A percentile compares a stretch with the other conserved stretches of the same genome.
Conservation (phyloP, 2,113 vertebrate species). For the Bettongia penicillata region DNA sequence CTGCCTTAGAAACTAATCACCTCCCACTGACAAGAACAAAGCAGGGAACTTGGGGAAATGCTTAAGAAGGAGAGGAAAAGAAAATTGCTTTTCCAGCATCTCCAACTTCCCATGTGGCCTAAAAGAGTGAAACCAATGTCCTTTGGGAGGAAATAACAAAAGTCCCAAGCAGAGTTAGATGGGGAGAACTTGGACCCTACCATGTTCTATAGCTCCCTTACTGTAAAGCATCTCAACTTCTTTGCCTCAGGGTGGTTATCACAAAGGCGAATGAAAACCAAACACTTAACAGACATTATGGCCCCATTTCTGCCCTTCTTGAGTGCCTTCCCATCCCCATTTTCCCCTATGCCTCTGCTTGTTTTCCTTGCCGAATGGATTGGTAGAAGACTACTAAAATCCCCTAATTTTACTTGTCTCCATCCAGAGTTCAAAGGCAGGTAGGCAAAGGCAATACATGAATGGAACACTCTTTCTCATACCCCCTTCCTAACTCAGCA, state of each 20-base stretch:
- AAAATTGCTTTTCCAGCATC: slow-evolving; percentile 77
- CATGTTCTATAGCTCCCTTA: background rate
- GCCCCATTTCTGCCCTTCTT: background rate
- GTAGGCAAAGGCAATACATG: background rate
- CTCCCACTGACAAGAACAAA: slow-evolving; percentile 58
- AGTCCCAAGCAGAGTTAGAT: slow-evolving; percentile 71
- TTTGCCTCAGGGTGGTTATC: slow-evolving; percentile 17
- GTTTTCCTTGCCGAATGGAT: slow-evolving; percentile 49
- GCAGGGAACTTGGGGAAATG: slow-evolving; percentile 72
- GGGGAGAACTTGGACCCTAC: slow-evolving; percentile 33
- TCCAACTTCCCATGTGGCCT: slow-evolving; percentile 64
- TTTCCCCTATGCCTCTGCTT: slow-evolving; percentile 16
- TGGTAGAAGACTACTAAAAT: slow-evolving; percentile 2
- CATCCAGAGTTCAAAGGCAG: slow-evolving; percentile 4
- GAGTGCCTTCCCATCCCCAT: background rate
- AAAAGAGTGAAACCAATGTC: slow-evolving; percentile 62
- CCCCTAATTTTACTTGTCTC: background rate
- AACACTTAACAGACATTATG: background rate
- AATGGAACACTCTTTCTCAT: background rate
- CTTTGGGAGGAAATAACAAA: slow-evolving; percentile 79
- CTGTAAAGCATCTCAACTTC: background rate
- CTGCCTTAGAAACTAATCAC: background rate
- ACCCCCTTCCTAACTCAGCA: background rate
- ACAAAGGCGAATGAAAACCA: slow-evolving; percentile 27
- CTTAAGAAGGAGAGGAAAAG: slow-evolving; percentile 74